Evolutionary conservation across 2,797 vertebrate species (phyloP).

Genomic region (Echiichthys vipera): DNA sequence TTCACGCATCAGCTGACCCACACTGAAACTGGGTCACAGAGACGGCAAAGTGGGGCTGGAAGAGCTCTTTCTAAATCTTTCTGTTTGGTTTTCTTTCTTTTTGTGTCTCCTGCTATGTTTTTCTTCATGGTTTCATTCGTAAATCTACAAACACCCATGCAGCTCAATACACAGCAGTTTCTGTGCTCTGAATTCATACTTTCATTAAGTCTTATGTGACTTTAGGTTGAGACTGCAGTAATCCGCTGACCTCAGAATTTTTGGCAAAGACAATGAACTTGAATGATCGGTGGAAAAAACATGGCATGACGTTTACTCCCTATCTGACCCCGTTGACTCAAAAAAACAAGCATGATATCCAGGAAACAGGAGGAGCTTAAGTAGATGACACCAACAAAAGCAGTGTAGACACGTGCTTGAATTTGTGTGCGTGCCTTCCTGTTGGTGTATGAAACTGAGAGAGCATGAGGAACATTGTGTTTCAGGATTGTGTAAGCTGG

Average conservation of each 20-base stretch:
- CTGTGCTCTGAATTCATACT: neutral
- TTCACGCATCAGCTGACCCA: constrained; percentile 72
- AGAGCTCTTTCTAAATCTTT: constrained; percentile 29
- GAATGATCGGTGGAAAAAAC: constrained; percentile 35
- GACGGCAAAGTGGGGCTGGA: constrained; percentile 27
- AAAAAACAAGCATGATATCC: constrained; percentile 16
- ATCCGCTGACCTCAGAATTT: constrained; percentile 1
- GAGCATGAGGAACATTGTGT: constrained; percentile 16
- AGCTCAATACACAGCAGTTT: neutral
- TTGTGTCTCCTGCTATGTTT: neutral
- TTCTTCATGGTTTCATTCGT: constrained; percentile 1
- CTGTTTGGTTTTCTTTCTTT: neutral
- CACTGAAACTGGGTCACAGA: constrained; percentile 75
- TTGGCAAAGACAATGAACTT: constrained; percentile 4
- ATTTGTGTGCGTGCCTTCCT: constrained; percentile 32
- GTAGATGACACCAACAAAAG: constrained; percentile 17
- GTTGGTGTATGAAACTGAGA: constrained; percentile 18
- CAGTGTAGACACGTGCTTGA: constrained; percentile 37
- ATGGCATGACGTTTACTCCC: neutral
- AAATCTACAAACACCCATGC: neutral
- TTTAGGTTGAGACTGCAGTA: neutral
- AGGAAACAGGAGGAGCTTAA: constrained; percentile 55
- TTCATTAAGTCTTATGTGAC: constrained; percentile 2
- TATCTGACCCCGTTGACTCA: constrained; percentile 20
- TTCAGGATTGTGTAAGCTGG: constrained; percentile 37